phyloP scores from a whole-genome alignment of 2,888 invertebrate species.

The Nebria salina region DNA sequence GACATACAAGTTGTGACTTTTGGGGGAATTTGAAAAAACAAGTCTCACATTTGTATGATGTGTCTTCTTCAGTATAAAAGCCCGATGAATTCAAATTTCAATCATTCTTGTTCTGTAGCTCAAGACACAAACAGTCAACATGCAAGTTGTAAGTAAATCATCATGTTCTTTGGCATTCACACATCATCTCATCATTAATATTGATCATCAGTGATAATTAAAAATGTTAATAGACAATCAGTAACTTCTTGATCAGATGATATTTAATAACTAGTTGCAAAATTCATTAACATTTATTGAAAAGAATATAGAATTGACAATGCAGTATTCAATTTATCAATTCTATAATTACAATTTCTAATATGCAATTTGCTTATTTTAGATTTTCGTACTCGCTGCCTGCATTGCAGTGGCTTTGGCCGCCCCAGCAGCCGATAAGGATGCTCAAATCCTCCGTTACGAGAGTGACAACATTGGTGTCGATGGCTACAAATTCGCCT shows the following conservation, averaged over 20 bases:
- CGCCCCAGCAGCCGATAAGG: conserved; percentile 58
- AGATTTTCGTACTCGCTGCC: conserved; percentile 53
- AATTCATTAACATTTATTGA: too few species aligned
- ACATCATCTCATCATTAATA: too few species aligned
- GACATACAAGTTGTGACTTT: conserved; percentile 16
- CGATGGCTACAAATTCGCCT: conserved; percentile 59
- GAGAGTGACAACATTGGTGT: conserved; percentile 70
- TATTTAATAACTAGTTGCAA: too few species aligned
- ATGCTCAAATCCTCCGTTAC: conserved; percentile 70
- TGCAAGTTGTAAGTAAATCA: conserved; percentile 38
- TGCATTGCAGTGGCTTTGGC: conserved; percentile 54
- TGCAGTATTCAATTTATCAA: too few species aligned
- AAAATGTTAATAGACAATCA: too few species aligned
- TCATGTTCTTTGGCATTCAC: too few species aligned
- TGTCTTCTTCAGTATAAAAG: conserved; percentile 31
- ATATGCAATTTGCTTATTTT: conserved; percentile 22
- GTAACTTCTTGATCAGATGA: too few species aligned
- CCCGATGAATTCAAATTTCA: conserved; percentile 3
- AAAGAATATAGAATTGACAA: too few species aligned
- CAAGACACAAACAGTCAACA: conserved; percentile 36
- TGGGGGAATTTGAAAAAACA: conserved; percentile 26
- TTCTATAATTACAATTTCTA: too few species aligned
- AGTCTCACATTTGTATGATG: conserved; percentile 21
- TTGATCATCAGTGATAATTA: too few species aligned
- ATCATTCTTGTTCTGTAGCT: conserved; percentile 41